Conservation (phyloP, 2,888 invertebrate species). For the Parnassius glacialis region DNA sequence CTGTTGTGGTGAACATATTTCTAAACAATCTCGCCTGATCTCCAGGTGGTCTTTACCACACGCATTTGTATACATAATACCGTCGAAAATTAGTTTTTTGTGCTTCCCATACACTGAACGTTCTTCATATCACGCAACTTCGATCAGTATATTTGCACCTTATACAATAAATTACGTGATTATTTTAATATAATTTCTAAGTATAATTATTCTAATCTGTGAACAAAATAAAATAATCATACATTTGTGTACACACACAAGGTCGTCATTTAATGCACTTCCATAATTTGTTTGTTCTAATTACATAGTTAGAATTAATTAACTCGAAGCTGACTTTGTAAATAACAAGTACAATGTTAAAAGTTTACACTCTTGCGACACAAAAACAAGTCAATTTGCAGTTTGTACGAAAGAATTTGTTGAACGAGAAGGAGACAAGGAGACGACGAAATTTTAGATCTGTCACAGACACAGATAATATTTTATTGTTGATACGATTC, state of each 20-base stretch:
- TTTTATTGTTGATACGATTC: too few relatives aligned
- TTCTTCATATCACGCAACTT: constrained; percentile 25
- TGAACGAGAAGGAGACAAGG: constrained; percentile 27
- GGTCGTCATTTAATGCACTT: constrained; percentile 52
- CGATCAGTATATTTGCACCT: constrained; percentile 2
- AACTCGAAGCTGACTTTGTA: constrained; percentile 14
- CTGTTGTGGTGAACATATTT: constrained; percentile 67
- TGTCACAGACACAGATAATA: constrained; percentile 18
- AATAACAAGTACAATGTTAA: constrained; percentile 26
- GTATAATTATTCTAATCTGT: not conserved
- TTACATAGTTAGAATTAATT: constrained; percentile 31
- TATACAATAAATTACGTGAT: not conserved
- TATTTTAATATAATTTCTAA: too few relatives aligned
- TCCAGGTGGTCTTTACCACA: constrained; percentile 68
- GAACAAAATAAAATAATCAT: constrained; percentile 50
- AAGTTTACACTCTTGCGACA: constrained; percentile 40
- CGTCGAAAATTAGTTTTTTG: constrained; percentile 43
- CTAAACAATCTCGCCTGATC: constrained; percentile 56
- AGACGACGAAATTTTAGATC: constrained; percentile 34
- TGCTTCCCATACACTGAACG: constrained; percentile 40
- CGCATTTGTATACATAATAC: constrained; percentile 72
- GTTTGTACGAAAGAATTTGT: constrained; percentile 38
- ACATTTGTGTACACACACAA: constrained; percentile 58
- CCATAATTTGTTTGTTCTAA: constrained; percentile 33
- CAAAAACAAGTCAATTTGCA: constrained; percentile 66